Conservation (phyloP, 2,113 vertebrate genomes). For the Gymnobelideus leadbeateri region DNA sequence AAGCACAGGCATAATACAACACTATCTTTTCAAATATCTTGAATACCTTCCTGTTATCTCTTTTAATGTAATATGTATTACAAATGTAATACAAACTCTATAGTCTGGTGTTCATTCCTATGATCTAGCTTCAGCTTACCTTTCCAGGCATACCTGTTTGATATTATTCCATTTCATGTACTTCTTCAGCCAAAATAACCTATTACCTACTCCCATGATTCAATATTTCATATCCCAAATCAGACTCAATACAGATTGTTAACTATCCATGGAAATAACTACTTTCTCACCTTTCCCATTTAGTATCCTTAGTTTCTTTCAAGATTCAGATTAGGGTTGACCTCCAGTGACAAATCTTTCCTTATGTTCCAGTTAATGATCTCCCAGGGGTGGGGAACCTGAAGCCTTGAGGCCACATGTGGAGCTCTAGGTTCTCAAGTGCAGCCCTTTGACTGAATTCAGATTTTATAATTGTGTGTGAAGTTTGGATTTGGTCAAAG, state of each 20-base stretch:
- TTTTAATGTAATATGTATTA: not conserved
- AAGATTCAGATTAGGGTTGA: not conserved
- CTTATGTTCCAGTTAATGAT: not conserved
- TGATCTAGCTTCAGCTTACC: not conserved
- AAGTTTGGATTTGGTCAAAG: too few species aligned
- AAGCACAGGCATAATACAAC: not conserved
- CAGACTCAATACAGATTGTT: not conserved
- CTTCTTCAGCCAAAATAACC: not conserved
- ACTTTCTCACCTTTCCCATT: not conserved
- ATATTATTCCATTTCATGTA: not conserved
- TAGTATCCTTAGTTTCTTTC: not conserved
- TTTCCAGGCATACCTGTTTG: not conserved
- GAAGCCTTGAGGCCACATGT: too few species aligned
- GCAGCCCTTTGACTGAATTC: too few species aligned
- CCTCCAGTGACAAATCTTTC: not conserved
- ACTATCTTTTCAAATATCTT: not conserved
- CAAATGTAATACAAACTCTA: not conserved
- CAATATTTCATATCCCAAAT: not conserved
- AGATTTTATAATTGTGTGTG: too few species aligned
- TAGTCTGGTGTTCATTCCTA: not conserved
- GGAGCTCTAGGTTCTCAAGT: too few species aligned
- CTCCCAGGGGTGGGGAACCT: too few species aligned
- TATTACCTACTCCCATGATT: not conserved
- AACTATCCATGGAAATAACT: not conserved
- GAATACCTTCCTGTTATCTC: not conserved